phyloP scores from a whole-genome alignment of 2,797 vertebrate species.

The Taenioides sp. region DNA sequence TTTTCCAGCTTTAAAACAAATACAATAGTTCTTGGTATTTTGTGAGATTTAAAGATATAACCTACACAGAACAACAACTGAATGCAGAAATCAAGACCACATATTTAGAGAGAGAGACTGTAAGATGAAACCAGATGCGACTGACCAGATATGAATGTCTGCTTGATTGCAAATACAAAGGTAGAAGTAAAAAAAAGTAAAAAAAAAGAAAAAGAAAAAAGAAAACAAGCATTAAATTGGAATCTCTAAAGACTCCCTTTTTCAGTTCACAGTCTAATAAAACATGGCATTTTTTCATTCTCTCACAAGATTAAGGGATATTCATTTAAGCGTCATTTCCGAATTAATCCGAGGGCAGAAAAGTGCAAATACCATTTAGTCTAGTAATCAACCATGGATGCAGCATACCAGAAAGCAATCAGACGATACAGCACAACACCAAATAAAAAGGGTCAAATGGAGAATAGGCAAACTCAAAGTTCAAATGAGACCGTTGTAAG shows the following conservation, averaged over 20 bases:
- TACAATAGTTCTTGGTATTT: background rate
- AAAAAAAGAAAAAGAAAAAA: no score
- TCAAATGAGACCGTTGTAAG: background rate
- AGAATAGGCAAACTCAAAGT: background rate
- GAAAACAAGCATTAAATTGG: background rate
- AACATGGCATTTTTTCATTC: background rate
- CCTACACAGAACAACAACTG: no score
- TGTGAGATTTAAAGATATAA: background rate
- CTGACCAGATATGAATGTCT: background rate
- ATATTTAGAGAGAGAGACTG: no score
- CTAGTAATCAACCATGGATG: slow-evolving; percentile 1
- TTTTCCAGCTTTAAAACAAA: background rate
- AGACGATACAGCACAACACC: background rate
- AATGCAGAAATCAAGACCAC: no score
- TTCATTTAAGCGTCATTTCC: background rate
- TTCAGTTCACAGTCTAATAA: background rate
- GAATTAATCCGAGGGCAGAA: background rate
- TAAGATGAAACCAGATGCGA: no score
- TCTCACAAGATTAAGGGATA: background rate
- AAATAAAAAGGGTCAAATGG: background rate
- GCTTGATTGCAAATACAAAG: background rate
- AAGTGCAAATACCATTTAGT: background rate
- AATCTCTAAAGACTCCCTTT: background rate
- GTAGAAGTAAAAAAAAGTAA: no score
- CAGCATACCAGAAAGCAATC: background rate